A percentile compares a stretch with the other conserved stretches of the same genome.
Evolutionary conservation across 2,888 invertebrate genomes (phyloP).

Genomic region (Sericinus montela): DNA sequence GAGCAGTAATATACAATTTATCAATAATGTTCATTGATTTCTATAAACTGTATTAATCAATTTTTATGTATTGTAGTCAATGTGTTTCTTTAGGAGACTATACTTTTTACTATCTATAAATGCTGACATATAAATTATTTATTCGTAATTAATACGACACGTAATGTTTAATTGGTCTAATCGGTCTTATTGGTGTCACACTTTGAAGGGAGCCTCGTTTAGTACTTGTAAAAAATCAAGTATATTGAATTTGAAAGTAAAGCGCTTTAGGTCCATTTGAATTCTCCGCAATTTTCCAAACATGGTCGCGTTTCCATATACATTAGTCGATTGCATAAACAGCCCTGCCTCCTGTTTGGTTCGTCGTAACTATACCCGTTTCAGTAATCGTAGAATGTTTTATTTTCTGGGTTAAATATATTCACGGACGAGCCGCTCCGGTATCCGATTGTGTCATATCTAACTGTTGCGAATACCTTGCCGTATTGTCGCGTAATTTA

Average conservation of each 20-base stretch:
- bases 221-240: conserved; percentile 9
- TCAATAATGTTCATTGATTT: too few species aligned
- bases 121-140: conserved; percentile 4
- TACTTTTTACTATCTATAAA: too few species aligned
- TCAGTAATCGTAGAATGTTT: conserved; percentile 18
- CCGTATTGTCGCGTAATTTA: background rate
- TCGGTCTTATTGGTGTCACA: conserved; percentile 12
- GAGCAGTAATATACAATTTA: too few species aligned
- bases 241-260: conserved; percentile 23
- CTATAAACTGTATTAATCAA: too few species aligned
- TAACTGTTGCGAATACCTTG: conserved; percentile 1
- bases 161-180: conserved; percentile 4
- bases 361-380: conserved; percentile 9
- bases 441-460: conserved; percentile 4
- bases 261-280: conserved; percentile 28
- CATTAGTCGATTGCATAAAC: conserved; percentile 27
- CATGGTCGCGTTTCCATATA: conserved; percentile 35
- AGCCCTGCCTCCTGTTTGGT: conserved; percentile 27
- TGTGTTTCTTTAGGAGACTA: too few species aligned
- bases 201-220: conserved; percentile 4
- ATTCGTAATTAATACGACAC: conserved; percentile 12
- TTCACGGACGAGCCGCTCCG: conserved; percentile 20
- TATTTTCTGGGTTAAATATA: conserved; percentile 31
- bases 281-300: conserved; percentile 32
- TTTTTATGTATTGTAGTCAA: too few species aligned